Base-by-base conservation (phyloP, 2,888 invertebrate species). In the Belgica antarctica region DNA sequence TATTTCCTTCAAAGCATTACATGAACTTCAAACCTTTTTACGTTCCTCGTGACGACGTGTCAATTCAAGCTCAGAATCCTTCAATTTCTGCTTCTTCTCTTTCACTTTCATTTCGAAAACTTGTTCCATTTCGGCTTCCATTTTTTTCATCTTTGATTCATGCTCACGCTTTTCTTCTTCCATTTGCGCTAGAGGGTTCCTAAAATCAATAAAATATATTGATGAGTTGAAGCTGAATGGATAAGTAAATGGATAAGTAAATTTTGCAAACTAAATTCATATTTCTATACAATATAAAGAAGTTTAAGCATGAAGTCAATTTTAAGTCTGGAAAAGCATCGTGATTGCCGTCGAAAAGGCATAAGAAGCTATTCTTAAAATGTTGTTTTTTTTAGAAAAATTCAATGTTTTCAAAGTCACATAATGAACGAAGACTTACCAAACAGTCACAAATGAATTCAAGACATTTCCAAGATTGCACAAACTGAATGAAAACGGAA, bases 111-210 rank as follows among this genome's bases (percentile, higher is more conserved):
- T 93, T 80, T 97, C 96, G 81, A 98, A 98, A 73, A 98, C 97
- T 83, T 95, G 95, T 79, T 98, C 97, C 95, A 98, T 96, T 81
- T 97, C 97, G 47, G 89, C 89, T 81, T 98, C 97, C 94, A 96
- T 96, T 80, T 96, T 96, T 82, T 96, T 96, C 92, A 97, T 94
- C 81, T 96, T 95, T 73, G 88, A 85, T 78, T 96, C 95, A 76
- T 98, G 97, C 76, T 96, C 96, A 72, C 92, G 87, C 79, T 95
- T 96, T 79, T 98, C 98, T 78, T 97, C 96, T 79, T 98, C 98
- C 90, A 99, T 93, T 81, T 96, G 96, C 71, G 96, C 94, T 78
- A 99, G 83, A 61, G 99, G 99, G 83, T 98, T 98, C 87, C 94
- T 94, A 82, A 63, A 74, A 73, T 52, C 52, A 59, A 24, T 7